phyloP scores from a whole-genome alignment of 2,113 vertebrate genomes.

The Scatophagus argus region DNA sequence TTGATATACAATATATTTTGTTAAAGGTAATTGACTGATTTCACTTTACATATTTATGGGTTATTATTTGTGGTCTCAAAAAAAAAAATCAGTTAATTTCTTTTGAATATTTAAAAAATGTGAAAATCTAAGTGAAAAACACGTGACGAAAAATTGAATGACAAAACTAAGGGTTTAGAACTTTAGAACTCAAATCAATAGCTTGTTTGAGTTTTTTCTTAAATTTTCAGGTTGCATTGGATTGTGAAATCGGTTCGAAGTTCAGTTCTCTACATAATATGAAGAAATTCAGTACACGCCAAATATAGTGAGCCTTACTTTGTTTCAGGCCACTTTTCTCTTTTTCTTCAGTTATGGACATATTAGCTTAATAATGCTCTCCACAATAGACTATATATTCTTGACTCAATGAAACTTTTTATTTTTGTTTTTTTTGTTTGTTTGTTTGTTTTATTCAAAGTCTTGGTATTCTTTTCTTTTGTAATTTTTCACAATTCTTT shows the following conservation, averaged over 20 bases:
- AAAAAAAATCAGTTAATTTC: too few relatives aligned
- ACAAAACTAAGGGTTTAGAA: too few relatives aligned
- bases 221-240: not conserved
- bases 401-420: conserved; percentile 18
- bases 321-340: not conserved
- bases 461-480: conserved; percentile 2
- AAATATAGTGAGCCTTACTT: conserved; percentile 13
- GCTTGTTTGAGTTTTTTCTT: not conserved
- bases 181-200: not conserved
- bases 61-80: conserved; percentile 24
- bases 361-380: not conserved
- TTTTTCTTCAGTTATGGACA: not conserved
- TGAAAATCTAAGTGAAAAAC: too few relatives aligned
- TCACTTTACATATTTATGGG: not conserved
- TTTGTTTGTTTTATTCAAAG: not conserved
- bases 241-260: not conserved
- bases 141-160: too few relatives aligned
- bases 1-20: conserved; percentile 13
- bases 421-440: conserved; percentile 17
- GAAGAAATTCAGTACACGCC: not conserved
- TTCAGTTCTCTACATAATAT: not conserved
- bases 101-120: not conserved
- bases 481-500: not conserved
- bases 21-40: not conserved
- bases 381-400: not conserved